A percentile compares a stretch with the other conserved stretches of the same genome.
Conservation (phyloP, 2,888 invertebrate genomes). For the Troides oblongomaculatus region DNA sequence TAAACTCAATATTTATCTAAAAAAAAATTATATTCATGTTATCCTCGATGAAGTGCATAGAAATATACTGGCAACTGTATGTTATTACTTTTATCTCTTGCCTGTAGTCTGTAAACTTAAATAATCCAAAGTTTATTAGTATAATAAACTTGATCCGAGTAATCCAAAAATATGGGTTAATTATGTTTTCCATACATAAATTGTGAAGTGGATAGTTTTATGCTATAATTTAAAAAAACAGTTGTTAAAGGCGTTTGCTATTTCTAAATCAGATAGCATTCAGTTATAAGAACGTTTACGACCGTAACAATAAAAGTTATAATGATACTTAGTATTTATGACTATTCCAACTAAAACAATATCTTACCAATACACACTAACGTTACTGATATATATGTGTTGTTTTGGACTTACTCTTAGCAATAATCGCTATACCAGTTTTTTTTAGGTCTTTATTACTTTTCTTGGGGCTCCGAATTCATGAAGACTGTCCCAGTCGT, state of each 20-base stretch:
- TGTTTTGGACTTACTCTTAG: no score
- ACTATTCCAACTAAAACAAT: no score
- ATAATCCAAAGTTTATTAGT: not conserved
- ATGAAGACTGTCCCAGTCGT: no score
- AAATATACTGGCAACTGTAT: not conserved
- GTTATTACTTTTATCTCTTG: not conserved
- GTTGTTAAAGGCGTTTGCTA: constrained; percentile 1
- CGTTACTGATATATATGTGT: no score
- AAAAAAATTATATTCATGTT: not conserved
- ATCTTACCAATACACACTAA: no score
- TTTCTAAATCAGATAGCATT: constrained; percentile 6
- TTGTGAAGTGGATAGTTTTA: constrained; percentile 5
- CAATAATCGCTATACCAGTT: no score
- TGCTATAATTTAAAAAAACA: constrained; percentile 14
- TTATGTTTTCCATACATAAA: constrained; percentile 15
- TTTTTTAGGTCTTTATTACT: no score
- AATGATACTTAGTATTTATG: not conserved
- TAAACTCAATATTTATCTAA: not conserved
- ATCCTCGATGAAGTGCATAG: not conserved
- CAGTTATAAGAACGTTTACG: constrained; percentile 6
- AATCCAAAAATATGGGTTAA: constrained; percentile 11
- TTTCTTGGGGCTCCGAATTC: no score
- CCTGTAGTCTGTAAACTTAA: not conserved
- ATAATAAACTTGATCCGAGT: not conserved
- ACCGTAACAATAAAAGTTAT: not conserved